Evolutionary conservation across 35 echinoderm and acorn worm species (phyloP).

Genomic region (Eucidaris tribuloides): DNA sequence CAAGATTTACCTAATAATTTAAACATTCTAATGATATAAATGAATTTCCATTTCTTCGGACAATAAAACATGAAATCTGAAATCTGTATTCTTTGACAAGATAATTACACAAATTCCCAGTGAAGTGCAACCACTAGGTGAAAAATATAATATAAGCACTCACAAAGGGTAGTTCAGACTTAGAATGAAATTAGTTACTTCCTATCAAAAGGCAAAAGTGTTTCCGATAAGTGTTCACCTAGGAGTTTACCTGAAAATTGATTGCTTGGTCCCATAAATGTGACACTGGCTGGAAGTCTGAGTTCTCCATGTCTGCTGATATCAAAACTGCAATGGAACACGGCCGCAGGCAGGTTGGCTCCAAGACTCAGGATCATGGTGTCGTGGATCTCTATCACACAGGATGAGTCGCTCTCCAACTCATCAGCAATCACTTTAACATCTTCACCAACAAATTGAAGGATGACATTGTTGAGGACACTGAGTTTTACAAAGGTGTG

Average conservation of each 20-base stretch:
- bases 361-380: constrained; percentile 69
- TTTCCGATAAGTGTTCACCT: no score
- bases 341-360: constrained; percentile 7
- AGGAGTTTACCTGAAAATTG: constrained; percentile 67
- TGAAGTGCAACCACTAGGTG: no score
- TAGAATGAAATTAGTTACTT: no score
- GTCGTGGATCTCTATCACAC: constrained; percentile 66
- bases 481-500: constrained; percentile 73
- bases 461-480: constrained; percentile 36
- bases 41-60: no score
- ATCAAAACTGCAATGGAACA: constrained; percentile 67
- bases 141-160: no score
- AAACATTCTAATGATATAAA: no score
- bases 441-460: constrained; percentile 55
- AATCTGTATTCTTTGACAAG: no score
- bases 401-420: constrained; percentile 34
- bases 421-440: not conserved
- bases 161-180: no score
- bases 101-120: no score
- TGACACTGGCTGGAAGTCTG: constrained; percentile 62
- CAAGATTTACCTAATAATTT: no score
- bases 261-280: constrained; percentile 69
- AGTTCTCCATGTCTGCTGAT: constrained; percentile 69
- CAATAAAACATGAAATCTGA: no score
- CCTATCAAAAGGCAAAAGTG: no score